Evolutionary conservation across 2,113 vertebrate genomes (phyloP).

Genomic region (Clarias macrocephalus): DNA sequence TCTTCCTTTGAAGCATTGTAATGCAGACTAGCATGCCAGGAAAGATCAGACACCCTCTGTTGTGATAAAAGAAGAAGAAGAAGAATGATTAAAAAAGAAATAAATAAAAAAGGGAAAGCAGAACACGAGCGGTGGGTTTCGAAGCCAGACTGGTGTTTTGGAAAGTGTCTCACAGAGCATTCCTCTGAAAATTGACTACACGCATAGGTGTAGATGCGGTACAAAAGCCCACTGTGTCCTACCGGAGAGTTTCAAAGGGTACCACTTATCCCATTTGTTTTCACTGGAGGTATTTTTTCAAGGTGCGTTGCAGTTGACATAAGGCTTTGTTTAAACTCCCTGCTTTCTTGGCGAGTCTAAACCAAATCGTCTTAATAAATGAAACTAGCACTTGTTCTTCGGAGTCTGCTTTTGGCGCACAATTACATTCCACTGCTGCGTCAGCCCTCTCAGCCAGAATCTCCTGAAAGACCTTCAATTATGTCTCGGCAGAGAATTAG

Average conservation of each 20-base stretch:
- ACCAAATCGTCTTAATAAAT: slow-evolving; percentile 17
- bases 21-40: slow-evolving; percentile 16
- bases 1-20: slow-evolving; percentile 21
- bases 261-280: slow-evolving; percentile 18
- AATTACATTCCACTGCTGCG: slow-evolving; percentile 14
- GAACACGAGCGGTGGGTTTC: slow-evolving; percentile 28
- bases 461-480: slow-evolving; percentile 38
- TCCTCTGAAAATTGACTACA: slow-evolving; percentile 25
- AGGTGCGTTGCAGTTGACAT: slow-evolving; percentile 11
- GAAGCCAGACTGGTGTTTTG: slow-evolving; percentile 21
- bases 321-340: slow-evolving; percentile 25
- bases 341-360: slow-evolving; percentile 21
- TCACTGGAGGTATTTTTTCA: slow-evolving; percentile 7
- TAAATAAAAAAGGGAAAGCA: background rate
- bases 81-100: background rate
- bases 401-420: slow-evolving; percentile 31
- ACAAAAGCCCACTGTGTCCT: background rate
- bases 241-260: background rate
- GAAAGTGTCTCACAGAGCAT: slow-evolving; percentile 38
- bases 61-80: slow-evolving; percentile 1
- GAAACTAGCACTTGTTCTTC: slow-evolving; percentile 27
- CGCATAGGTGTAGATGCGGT: background rate
- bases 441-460: slow-evolving; percentile 30
- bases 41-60: background rate
- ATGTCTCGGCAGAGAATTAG: slow-evolving; percentile 30